These are phyloP conservation scores for Coccyzus lansbergi DNA, from an alignment of 2,797 vertebrate species.

Conservation along the genomic window DNA sequence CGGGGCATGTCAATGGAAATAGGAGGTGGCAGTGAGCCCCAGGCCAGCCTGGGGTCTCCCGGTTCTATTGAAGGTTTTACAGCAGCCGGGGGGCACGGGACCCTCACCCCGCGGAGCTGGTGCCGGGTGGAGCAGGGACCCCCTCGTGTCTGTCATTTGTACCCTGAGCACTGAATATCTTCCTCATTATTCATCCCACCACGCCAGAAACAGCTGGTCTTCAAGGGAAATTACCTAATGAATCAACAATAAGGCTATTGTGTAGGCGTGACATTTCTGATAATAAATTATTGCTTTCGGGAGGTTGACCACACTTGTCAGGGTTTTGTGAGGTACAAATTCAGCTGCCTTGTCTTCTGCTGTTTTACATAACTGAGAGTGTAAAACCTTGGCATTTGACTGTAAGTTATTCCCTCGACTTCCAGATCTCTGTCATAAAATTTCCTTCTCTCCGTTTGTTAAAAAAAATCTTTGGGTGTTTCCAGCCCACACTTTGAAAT, in stretches of 20 bases:
- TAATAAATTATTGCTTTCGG: conserved; percentile 72
- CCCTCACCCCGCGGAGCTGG: conserved; percentile 78
- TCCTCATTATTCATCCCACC: conserved; percentile 87
- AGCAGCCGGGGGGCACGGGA: no score
- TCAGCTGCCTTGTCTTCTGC: conserved; percentile 70
- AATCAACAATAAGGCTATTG: conserved; percentile 82
- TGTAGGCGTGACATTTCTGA: conserved; percentile 76
- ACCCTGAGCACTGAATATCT: conserved; percentile 63
- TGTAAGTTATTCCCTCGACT: conserved; percentile 11
- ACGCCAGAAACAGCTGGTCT: conserved; percentile 93
- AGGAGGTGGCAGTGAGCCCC: conserved; percentile 73
- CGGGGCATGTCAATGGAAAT: conserved; percentile 81
- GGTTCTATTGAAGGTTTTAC: conserved; percentile 76
- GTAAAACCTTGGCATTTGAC: conserved; percentile 29
- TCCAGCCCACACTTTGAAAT: neutral
- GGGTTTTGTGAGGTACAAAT: conserved; percentile 65
- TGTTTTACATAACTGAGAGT: conserved; percentile 64
- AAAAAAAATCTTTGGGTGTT: neutral
- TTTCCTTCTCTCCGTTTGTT: neutral
- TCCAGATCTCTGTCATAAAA: conserved; percentile 1
- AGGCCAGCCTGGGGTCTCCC: conserved; percentile 70
- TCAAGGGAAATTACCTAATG: conserved; percentile 85
- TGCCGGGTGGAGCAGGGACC: conserved; percentile 66
- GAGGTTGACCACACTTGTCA: conserved; percentile 69
- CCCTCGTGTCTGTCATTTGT: conserved; percentile 61